Conservation (phyloP, 2,888 invertebrate genomes). For the Abscondita cerata region DNA sequence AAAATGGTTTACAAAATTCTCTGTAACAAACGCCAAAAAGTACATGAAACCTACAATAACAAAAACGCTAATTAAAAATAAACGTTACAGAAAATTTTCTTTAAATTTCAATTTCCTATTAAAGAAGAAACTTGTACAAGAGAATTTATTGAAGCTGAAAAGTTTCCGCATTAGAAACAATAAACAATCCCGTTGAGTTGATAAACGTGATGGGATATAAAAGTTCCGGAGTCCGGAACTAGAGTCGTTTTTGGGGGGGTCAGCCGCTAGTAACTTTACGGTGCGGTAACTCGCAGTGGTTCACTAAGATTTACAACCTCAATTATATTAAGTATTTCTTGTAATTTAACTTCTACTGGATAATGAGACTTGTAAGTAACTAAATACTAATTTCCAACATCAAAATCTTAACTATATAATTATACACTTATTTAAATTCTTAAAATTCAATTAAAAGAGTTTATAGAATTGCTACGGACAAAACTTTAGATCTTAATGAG, state of each 20-base stretch:
- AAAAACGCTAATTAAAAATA: conserved; percentile 6
- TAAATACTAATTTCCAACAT: neutral
- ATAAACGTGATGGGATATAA: conserved; percentile 49
- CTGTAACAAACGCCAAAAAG: no score
- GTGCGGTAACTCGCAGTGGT: conserved; percentile 44
- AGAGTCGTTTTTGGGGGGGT: conserved; percentile 51
- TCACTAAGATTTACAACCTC: conserved; percentile 37
- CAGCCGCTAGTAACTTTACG: conserved; percentile 45
- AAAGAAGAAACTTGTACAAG: conserved; percentile 18
- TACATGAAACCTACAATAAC: no score
- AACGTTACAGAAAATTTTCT: conserved; percentile 13
- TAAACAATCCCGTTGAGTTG: conserved; percentile 42
- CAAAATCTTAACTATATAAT: conserved; percentile 9
- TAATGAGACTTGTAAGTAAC: conserved; percentile 20
- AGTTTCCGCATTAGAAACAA: conserved; percentile 39
- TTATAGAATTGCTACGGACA: neutral
- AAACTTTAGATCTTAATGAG: conserved; percentile 1
- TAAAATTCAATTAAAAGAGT: conserved; percentile 7
- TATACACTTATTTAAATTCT: conserved; percentile 1
- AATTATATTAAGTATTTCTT: conserved; percentile 33
- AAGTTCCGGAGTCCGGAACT: conserved; percentile 52
- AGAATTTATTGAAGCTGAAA: conserved; percentile 33
- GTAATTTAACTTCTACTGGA: conserved; percentile 32
- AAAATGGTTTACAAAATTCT: no score
- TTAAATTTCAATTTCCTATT: conserved; percentile 8